These are phyloP conservation scores for Thalassarche chlororhynchos DNA, from an alignment of 2,113 vertebrate genomes.

Conservation along the genomic window DNA sequence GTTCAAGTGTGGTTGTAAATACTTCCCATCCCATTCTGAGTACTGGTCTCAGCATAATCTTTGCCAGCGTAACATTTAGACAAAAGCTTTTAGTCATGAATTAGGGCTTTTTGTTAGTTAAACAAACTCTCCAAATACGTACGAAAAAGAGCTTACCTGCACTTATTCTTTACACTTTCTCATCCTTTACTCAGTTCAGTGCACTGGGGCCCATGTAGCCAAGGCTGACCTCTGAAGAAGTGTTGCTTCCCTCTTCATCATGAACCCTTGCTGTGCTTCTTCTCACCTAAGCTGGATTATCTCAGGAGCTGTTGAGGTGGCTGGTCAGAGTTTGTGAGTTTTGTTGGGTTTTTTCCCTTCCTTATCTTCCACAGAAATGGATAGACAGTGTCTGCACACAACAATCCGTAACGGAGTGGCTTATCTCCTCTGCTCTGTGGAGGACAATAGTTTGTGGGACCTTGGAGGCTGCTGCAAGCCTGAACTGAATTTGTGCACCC, in stretches of 20 bases:
- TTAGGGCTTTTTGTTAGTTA: neutral
- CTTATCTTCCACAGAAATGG: neutral
- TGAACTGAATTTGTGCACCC: neutral
- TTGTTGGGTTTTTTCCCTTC: neutral
- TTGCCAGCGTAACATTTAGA: neutral
- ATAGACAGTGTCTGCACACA: neutral
- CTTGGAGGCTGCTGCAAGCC: neutral
- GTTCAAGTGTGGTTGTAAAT: neutral
- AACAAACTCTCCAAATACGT: neutral
- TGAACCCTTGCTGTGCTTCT: neutral
- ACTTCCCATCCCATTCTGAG: neutral
- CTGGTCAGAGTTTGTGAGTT: neutral
- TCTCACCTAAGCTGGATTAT: neutral
- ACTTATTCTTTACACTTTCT: neutral
- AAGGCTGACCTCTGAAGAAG: neutral
- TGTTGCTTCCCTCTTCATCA: neutral
- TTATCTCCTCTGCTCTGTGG: neutral
- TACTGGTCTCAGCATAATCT: neutral
- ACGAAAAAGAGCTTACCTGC: slow-evolving; percentile 20
- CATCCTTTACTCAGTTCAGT: neutral
- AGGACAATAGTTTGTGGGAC: neutral
- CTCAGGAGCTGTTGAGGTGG: neutral
- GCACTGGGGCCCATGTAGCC: neutral
- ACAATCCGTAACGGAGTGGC: accelerated
- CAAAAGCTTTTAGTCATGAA: neutral